Evolutionary conservation across 2,113 vertebrate genomes (phyloP).

Genomic region (Mirounga angustirostris): DNA sequence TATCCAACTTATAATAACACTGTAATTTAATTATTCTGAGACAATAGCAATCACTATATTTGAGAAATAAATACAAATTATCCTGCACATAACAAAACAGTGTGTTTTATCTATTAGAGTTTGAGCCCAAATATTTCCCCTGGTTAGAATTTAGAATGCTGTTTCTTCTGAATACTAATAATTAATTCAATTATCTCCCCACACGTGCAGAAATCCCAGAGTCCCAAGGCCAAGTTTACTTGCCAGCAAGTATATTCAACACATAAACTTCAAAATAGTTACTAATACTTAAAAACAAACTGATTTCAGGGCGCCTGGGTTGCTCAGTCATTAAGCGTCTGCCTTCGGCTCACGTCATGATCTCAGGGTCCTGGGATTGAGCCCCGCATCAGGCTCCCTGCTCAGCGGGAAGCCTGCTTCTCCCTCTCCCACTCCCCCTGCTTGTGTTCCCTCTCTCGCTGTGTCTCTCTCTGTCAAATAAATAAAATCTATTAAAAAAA

Average conservation of each 20-base stretch:
- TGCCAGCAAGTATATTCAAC: constrained; percentile 20
- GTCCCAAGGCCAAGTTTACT: neutral
- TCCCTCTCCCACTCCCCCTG: no score
- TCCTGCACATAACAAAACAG: neutral
- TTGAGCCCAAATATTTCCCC: constrained; percentile 19
- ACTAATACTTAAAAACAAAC: neutral
- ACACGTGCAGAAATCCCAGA: constrained; percentile 46
- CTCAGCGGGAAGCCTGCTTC: no score
- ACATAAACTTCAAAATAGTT: constrained; percentile 40
- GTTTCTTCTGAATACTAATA: neutral
- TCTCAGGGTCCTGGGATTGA: no score
- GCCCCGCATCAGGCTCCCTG: no score
- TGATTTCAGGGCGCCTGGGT: neutral
- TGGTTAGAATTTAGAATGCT: constrained; percentile 38
- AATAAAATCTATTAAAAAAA: neutral
- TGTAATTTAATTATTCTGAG: constrained; percentile 22
- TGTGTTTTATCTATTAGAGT: constrained; percentile 7
- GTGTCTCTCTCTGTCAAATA: no score
- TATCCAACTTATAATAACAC: neutral
- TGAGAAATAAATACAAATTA: constrained; percentile 2
- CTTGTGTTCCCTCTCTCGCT: no score
- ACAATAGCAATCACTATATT: neutral
- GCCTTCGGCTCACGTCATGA: no score
- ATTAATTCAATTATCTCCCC: constrained; percentile 44
- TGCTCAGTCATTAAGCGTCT: no score